Percentiles rank a stretch among this genome's conserved stretches.
These are phyloP conservation scores for Clitarchus hookeri DNA, from an alignment of 2,888 invertebrate species.

Conservation along the genomic window DNA sequence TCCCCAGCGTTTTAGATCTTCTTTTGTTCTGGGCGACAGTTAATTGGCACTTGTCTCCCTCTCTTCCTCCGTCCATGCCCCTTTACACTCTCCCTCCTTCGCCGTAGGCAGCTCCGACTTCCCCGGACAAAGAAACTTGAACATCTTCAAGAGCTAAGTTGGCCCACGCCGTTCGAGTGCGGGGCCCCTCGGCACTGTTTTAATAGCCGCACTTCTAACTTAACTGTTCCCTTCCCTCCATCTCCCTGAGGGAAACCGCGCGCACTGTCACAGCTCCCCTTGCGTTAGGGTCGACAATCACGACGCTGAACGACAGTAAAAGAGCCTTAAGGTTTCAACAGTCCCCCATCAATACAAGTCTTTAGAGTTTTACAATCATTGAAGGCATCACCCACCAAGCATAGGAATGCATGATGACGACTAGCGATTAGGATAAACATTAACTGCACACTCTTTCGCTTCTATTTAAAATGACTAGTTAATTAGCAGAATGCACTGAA, in stretches of 20 bases:
- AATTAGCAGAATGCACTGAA: too few species aligned
- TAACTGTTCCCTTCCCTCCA: background rate
- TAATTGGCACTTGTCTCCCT: background rate
- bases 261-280: background rate
- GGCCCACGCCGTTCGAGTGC: background rate
- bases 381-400: too few species aligned
- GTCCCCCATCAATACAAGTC: too few species aligned
- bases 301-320: too few species aligned
- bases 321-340: too few species aligned
- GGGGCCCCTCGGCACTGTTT: background rate
- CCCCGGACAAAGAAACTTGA: background rate
- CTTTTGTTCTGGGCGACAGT: constrained; percentile 14
- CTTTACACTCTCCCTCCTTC: background rate
- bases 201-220: background rate
- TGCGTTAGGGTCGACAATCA: background rate
- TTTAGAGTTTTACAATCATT: too few species aligned
- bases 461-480: too few species aligned
- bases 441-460: too few species aligned
- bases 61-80: background rate
- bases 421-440: too few species aligned
- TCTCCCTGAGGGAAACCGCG: background rate
- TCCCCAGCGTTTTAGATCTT: background rate
- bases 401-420: too few species aligned
- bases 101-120: background rate
- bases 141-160: background rate